Conservation (phyloP, 2,797 vertebrate species). For the Sebastes vulpes region DNA sequence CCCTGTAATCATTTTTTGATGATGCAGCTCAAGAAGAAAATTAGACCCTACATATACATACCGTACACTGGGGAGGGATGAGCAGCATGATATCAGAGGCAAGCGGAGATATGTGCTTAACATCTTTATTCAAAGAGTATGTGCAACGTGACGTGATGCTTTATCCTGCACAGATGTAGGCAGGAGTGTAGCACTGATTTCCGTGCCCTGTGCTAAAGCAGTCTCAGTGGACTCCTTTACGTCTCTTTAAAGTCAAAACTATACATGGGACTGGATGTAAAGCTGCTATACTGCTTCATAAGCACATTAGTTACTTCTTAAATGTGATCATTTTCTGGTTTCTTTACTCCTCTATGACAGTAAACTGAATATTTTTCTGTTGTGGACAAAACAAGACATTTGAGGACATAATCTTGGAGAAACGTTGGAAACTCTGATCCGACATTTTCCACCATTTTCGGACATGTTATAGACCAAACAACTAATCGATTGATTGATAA, state of each 20-base stretch:
- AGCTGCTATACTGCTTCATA: neutral
- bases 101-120: conserved; percentile 27
- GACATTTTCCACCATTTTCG: no score
- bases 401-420: no score
- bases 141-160: neutral
- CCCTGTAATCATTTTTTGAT: conserved; percentile 47
- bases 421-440: no score
- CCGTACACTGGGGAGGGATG: conserved; percentile 8
- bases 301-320: no score
- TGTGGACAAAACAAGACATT: no score
- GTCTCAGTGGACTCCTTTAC: neutral
- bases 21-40: conserved; percentile 40
- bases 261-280: neutral
- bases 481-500: no score
- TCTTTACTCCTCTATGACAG: no score
- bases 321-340: no score
- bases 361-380: no score
- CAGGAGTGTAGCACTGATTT: neutral
- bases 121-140: conserved; percentile 26
- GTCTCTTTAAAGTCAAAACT: conserved; percentile 12
- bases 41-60: conserved; percentile 5
- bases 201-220: neutral
- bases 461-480: no score
- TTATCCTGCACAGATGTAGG: conserved; percentile 30
- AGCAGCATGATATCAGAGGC: conserved; percentile 16